A percentile compares a stretch with the other conserved stretches of the same genome.
Conservation (phyloP, 2,113 vertebrate genomes). For the Pseudorhombus dupliciocellatus region DNA sequence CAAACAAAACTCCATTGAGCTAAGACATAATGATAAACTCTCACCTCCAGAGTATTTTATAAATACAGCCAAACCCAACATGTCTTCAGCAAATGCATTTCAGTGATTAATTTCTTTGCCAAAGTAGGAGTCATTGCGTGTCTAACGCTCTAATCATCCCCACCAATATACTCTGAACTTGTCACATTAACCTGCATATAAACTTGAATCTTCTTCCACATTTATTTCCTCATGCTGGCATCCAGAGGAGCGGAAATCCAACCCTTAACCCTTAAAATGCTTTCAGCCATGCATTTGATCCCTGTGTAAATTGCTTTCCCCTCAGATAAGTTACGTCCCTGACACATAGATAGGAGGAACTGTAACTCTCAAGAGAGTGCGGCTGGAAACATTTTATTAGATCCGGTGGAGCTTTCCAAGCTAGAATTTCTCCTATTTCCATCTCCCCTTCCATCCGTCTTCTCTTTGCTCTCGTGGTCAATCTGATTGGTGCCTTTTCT, state of each 20-base stretch:
- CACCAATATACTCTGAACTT: slow-evolving; percentile 43
- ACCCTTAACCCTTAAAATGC: slow-evolving; percentile 66
- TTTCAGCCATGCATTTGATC: slow-evolving; percentile 76
- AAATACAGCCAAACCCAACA: slow-evolving; percentile 18
- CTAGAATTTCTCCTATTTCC: slow-evolving; percentile 56
- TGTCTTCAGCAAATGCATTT: slow-evolving; percentile 27
- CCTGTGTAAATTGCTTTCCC: slow-evolving; percentile 78
- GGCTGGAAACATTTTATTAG: slow-evolving; percentile 75
- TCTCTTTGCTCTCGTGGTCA: slow-evolving; percentile 26
- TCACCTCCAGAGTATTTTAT: slow-evolving; percentile 10
- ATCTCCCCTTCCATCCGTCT: slow-evolving; percentile 38
- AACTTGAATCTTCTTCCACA: slow-evolving; percentile 60
- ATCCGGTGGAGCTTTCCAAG: slow-evolving; percentile 59
- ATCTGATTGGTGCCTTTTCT: slow-evolving; percentile 31
- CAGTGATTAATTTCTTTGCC: slow-evolving; percentile 31
- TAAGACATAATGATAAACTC: not conserved
- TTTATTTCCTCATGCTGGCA: slow-evolving; percentile 49
- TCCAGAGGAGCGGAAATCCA: slow-evolving; percentile 56
- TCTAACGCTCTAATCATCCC: slow-evolving; percentile 50
- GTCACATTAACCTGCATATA: slow-evolving; percentile 60
- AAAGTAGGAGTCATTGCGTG: slow-evolving; percentile 23
- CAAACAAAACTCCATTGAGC: slow-evolving; percentile 22
- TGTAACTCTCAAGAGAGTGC: slow-evolving; percentile 64
- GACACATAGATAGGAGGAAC: slow-evolving; percentile 73
- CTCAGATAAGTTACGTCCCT: slow-evolving; percentile 76